Percentiles rank a stretch among this genome's conserved stretches.
Conservation (phyloP, 2,888 invertebrate genomes). For the Anagyrus pseudococci region DNA sequence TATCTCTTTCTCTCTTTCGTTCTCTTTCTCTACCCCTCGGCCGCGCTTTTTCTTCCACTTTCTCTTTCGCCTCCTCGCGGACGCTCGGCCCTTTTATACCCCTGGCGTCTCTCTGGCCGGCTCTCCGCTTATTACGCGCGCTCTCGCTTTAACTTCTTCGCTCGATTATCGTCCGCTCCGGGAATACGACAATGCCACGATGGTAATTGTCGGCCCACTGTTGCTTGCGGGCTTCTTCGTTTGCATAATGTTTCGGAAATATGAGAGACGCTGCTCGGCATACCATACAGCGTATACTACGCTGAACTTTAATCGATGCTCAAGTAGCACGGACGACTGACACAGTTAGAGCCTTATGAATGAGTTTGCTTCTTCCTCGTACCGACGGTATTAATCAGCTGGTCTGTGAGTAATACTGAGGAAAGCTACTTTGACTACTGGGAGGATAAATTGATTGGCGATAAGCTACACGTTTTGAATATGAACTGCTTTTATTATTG, state of each 20-base stretch:
- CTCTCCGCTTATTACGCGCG: conserved; percentile 12
- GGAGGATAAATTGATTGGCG: too few relatives aligned
- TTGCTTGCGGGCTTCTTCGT: conserved; percentile 1
- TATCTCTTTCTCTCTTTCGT: conserved; percentile 40
- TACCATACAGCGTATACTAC: too few relatives aligned
- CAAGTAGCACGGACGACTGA: conserved; percentile 20
- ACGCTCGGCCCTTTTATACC: conserved; percentile 3
- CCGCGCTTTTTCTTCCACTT: conserved; percentile 33
- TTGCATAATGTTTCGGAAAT: conserved; percentile 40
- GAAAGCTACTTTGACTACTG: too few relatives aligned
- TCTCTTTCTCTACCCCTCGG: conserved; percentile 34
- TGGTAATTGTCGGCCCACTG: conserved; percentile 21
- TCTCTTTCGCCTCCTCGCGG: conserved; percentile 26
- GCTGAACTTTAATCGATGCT: conserved; percentile 32
- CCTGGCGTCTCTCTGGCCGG: neutral
- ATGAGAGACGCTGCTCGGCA: conserved; percentile 30
- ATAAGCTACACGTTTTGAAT: too few relatives aligned
- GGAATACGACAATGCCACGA: conserved; percentile 14
- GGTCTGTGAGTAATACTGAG: too few relatives aligned
- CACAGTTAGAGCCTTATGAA: conserved; percentile 13
- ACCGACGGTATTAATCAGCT: too few relatives aligned
- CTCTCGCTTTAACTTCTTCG: conserved; percentile 20
- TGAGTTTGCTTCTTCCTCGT: too few relatives aligned
- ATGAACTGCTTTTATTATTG: too few relatives aligned
- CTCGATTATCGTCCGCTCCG: conserved; percentile 18